Evolutionary conservation across 2,797 vertebrate species (phyloP).

Genomic region (Austrolebias charrua): DNA sequence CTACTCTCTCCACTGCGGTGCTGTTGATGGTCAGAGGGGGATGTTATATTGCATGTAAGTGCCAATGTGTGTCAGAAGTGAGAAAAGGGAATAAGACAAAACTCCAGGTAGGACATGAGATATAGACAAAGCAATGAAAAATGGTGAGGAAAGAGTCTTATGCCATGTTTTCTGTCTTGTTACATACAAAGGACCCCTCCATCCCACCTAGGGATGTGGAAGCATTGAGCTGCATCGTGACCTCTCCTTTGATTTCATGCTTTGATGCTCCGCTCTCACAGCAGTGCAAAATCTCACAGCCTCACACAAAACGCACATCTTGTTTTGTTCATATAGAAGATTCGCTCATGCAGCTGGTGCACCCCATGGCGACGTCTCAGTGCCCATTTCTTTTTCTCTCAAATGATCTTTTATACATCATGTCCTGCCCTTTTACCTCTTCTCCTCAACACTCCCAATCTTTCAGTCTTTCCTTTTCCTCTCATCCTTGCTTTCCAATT

Average conservation of each 20-base stretch:
- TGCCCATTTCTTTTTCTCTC: constrained; percentile 4
- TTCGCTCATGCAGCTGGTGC: constrained; percentile 28
- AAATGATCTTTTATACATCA: neutral
- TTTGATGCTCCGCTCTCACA: constrained; percentile 70
- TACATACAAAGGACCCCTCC: constrained; percentile 67
- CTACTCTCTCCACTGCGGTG: too few species aligned
- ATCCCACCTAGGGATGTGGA: constrained; percentile 63
- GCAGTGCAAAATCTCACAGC: constrained; percentile 54
- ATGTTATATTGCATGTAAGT: constrained; percentile 19
- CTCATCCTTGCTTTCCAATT: constrained; percentile 30
- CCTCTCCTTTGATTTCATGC: constrained; percentile 76
- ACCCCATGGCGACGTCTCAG: neutral
- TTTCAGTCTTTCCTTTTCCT: constrained; percentile 18
- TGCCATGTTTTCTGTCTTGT: constrained; percentile 64
- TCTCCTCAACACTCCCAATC: neutral
- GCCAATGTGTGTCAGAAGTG: constrained; percentile 20
- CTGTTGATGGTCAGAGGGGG: too few species aligned
- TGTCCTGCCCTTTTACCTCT: neutral
- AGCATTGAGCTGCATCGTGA: constrained; percentile 71
- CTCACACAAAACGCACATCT: constrained; percentile 49
- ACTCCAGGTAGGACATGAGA: constrained; percentile 40
- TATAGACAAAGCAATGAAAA: constrained; percentile 11
- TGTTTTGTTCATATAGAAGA: constrained; percentile 60
- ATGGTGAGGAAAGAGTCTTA: constrained; percentile 33
- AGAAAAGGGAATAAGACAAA: constrained; percentile 25